Base-by-base conservation (phyloP, 2,888 invertebrate species). In the Argyra leucocephala region DNA sequence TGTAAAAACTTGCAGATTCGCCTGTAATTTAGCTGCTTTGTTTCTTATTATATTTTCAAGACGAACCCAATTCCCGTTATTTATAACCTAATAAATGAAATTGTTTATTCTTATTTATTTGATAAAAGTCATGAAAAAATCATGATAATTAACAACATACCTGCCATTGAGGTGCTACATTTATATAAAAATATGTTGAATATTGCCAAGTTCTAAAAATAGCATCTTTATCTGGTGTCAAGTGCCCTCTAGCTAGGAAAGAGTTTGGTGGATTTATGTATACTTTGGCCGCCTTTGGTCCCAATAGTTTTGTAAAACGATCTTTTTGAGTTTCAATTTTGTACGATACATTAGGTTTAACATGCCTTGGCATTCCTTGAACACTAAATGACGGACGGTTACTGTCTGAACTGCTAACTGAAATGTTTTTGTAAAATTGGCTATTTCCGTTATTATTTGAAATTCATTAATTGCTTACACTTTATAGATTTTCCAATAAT, bases 181-280 rank as follows among this genome's bases (percentile, higher is more conserved):
- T 83, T 23, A 82, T 73, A 72, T 79, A 83, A 70, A 77, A 82
- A 70, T 80, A 83, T 5, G 82, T 81, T 3, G 80, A 74, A 65
- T 74, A 76, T 69, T 82, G 81, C 70, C 78, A 77, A 62, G 79
- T 74, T n/a, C 76, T 74, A 67, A 78, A 76, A 58, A 81, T 72
- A 70, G 81, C 81, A 73, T 83, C 83, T 9, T 76, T 81, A 71
- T 80, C 80, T 5, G 82, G 82, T 15, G 81, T 74, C 65, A 82
- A 71, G 70, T 83, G 83, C 2, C 82, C 82, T 48, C 80, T 71
- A 3, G 80, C 73, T 63, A 82, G 67, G 71, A 71, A 81, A 3
- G 75, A 75, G n/a, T n/a, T n/a, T 64, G 72, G 73, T 6, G 69
- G 64, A 36, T 70, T 73, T 22, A 79, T 73, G 67, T 76, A 80